Base-by-base conservation (phyloP, 35 echinoderm and acorn worm species). In the Hemicentrotus pulcherrimus region DNA sequence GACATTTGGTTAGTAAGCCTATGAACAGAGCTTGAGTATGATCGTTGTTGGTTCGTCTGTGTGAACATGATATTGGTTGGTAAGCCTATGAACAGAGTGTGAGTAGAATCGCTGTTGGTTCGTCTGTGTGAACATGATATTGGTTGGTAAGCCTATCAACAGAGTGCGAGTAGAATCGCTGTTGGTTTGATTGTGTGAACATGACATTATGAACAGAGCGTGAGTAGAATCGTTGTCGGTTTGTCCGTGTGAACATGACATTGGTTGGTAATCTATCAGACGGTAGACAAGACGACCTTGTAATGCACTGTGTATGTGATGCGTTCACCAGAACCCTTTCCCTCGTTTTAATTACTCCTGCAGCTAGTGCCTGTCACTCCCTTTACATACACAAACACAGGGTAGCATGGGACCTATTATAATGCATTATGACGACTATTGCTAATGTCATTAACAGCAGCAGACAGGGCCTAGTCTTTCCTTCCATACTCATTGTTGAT, bases 351-450 rank as follows among this genome's bases (percentile, higher is more conserved):
- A 78, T 78, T 78, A 78, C 65, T 78, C 65, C 65, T n/a, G 28
- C 65, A 78, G 65, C 65, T 22, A 78, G 65, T 78, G 65, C 65
- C 65, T 78, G 65, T 78, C 65, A 78, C 65, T 78, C 65, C 65
- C 28, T 78, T 78, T 78, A 28, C 65, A 78, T 78, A 78, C 65
- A 78, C 65, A n/a, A 78, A 78, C 65, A 78, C 65, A 78, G 15
- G 22, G 2, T 78, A 78, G 65, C 65, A 78, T 78, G 65, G 65
- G 65, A 78, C 65, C 65, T 78, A 78, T 78, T 78, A 78, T 78
- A 78, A 78, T 18, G 28, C 65, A 78, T 78, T 78, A 78, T 78
- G 65, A 78, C 65, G 19, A 78, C 65, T 78, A 78, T 78, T 78
- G 65, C 65, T 78, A 78, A 78, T 78, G 65, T 78, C 24, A 78